These are phyloP conservation scores for Eretmodus cyanostictus DNA, from an alignment of 2,113 vertebrate species.

Conservation along the genomic window DNA sequence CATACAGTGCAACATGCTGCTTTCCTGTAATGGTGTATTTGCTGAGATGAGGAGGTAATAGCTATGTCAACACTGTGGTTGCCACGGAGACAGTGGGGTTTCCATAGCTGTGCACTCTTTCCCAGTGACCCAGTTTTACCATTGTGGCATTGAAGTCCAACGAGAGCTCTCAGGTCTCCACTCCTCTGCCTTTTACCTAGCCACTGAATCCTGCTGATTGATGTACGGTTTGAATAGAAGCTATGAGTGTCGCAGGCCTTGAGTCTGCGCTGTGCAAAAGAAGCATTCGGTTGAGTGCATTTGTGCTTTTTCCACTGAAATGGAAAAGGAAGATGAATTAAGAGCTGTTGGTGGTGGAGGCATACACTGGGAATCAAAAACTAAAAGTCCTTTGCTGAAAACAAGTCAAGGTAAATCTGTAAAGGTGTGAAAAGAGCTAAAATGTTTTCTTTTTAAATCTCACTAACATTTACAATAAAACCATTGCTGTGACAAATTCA, in stretches of 20 bases:
- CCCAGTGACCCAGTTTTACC: constrained; percentile 57
- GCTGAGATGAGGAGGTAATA: constrained; percentile 38
- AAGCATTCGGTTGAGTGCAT: background rate
- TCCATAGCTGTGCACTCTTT: constrained; percentile 30
- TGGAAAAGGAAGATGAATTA: background rate
- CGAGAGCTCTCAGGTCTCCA: constrained; percentile 29
- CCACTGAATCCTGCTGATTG: constrained; percentile 21
- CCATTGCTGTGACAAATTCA: background rate
- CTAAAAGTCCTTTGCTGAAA: background rate
- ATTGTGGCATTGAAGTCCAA: constrained; percentile 21
- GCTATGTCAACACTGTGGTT: constrained; percentile 62
- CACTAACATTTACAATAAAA: background rate
- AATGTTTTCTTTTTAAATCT: background rate
- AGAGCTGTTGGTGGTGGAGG: background rate
- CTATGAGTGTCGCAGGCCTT: background rate
- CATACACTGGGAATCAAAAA: background rate
- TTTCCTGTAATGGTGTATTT: constrained; percentile 28
- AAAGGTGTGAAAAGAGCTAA: background rate
- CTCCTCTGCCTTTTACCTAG: constrained; percentile 25
- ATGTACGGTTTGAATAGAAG: constrained; percentile 8
- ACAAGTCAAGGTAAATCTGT: background rate
- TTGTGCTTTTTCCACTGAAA: background rate
- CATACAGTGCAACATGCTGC: background rate
- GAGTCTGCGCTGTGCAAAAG: background rate
- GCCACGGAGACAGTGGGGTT: constrained; percentile 46